phyloP scores from a whole-genome alignment of 1,140 invertebrate species.

The Cyclina sinensis region DNA sequence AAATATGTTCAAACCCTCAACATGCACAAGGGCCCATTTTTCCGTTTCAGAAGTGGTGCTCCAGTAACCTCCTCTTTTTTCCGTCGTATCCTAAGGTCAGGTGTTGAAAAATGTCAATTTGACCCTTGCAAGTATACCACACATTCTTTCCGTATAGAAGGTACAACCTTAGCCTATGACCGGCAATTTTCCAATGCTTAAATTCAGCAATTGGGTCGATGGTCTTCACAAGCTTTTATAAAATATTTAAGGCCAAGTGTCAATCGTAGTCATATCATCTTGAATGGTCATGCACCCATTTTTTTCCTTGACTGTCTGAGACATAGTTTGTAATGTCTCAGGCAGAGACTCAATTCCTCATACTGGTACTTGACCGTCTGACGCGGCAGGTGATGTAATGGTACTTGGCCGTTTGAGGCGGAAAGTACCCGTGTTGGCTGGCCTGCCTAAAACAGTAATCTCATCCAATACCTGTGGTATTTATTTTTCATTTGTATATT shows the following conservation, averaged over 20 bases:
- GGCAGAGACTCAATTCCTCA: no score
- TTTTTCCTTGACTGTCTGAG: background rate
- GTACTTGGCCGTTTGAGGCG: background rate
- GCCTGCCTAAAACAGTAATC: background rate
- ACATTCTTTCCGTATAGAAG: background rate
- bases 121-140: no score
- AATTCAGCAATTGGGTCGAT: conserved; percentile 25
- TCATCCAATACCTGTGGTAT: background rate
- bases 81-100: background rate
- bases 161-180: background rate
- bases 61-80: background rate
- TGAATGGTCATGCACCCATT: no score
- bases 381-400: background rate
- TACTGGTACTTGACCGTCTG: background rate
- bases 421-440: background rate
- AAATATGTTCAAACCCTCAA: background rate
- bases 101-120: background rate
- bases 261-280: no score
- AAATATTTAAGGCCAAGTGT: no score
- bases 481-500: no score
- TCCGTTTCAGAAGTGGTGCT: background rate
- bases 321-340: no score
- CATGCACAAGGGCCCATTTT: background rate
- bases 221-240: background rate
- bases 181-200: no score